phyloP scores from a whole-genome alignment of 1,140 invertebrate species.

The Manduca sexta region DNA sequence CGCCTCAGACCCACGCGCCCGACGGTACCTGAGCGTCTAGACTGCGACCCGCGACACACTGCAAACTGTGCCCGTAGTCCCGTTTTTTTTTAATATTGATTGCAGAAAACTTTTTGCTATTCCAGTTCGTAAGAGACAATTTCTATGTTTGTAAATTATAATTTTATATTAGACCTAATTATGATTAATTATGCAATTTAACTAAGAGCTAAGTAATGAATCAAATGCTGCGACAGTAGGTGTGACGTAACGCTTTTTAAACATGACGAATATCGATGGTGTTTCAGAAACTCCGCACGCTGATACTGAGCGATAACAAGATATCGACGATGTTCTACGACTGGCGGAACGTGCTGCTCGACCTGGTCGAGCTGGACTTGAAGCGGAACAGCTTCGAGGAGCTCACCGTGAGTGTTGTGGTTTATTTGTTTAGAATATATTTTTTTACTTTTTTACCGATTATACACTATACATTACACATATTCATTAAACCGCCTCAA shows the following conservation, averaged over 20 bases:
- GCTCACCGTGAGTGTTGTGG: slow-evolving; percentile 22
- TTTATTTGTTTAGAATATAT: too few relatives aligned
- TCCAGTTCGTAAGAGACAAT: too few relatives aligned
- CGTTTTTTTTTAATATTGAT: too few relatives aligned
- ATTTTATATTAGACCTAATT: too few relatives aligned
- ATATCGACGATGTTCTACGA: slow-evolving; percentile 26
- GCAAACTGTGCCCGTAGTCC: too few relatives aligned
- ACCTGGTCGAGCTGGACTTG: slow-evolving; percentile 23
- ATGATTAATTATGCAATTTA: background rate
- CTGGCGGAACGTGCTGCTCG: slow-evolving; percentile 14
- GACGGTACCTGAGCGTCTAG: too few relatives aligned
- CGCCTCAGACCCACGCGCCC: too few relatives aligned
- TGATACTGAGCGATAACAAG: slow-evolving; percentile 31
- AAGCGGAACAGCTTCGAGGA: slow-evolving; percentile 12
- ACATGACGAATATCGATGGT: too few relatives aligned
- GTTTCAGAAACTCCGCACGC: slow-evolving; percentile 14
- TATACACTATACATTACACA: background rate
- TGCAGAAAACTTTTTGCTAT: too few relatives aligned
- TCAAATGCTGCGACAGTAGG: background rate
- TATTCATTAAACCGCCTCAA: background rate
- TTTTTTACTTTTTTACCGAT: background rate
- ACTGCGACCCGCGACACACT: too few relatives aligned
- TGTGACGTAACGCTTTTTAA: slow-evolving; percentile 12
- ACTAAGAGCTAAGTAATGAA: background rate
- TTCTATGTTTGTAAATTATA: background rate